A percentile compares a stretch with the other conserved stretches of the same genome.
phyloP scores from a whole-genome alignment of 1,140 invertebrate genomes.

The Bradynema listronoti region DNA sequence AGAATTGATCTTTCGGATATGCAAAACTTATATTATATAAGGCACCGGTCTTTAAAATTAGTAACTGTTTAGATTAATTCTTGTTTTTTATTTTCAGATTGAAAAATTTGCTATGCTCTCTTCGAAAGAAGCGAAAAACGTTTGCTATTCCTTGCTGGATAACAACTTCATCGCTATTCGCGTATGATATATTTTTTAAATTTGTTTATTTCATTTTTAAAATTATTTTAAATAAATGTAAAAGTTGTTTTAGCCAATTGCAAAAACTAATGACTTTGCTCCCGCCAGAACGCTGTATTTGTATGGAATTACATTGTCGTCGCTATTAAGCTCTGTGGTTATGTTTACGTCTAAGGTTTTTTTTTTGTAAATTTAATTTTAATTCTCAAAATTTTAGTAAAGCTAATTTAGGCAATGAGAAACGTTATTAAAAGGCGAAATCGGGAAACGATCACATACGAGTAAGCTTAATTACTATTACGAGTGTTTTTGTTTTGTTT shows the following conservation, averaged over 20 bases:
- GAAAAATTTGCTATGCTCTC: slow-evolving; percentile 41
- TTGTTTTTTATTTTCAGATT: slow-evolving; percentile 10
- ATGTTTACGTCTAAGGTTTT: slow-evolving; percentile 17
- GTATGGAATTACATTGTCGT: slow-evolving; percentile 16
- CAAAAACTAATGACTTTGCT: slow-evolving; percentile 30
- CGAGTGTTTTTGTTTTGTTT: background rate
- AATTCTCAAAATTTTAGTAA: background rate
- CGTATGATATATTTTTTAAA: slow-evolving; percentile 11
- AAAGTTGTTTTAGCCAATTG: slow-evolving; percentile 15
- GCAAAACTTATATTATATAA: no score
- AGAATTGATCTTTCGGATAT: no score
- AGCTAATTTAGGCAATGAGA: slow-evolving; percentile 12
- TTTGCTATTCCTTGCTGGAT: slow-evolving; percentile 32
- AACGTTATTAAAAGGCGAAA: slow-evolving; percentile 32
- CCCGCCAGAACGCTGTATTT: slow-evolving; percentile 21
- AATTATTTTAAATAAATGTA: slow-evolving; percentile 7
- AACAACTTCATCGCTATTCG: slow-evolving; percentile 35
- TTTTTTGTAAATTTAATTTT: background rate
- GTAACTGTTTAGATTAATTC: no score
- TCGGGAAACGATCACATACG: slow-evolving; percentile 20
- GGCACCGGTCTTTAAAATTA: no score
- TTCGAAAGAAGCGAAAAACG: slow-evolving; percentile 37
- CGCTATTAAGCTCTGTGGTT: slow-evolving; percentile 21
- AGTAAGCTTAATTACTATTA: slow-evolving; percentile 1
- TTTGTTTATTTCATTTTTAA: background rate